Conservation (phyloP, 2,888 invertebrate genomes). For the Andrena haemorrhoa region DNA sequence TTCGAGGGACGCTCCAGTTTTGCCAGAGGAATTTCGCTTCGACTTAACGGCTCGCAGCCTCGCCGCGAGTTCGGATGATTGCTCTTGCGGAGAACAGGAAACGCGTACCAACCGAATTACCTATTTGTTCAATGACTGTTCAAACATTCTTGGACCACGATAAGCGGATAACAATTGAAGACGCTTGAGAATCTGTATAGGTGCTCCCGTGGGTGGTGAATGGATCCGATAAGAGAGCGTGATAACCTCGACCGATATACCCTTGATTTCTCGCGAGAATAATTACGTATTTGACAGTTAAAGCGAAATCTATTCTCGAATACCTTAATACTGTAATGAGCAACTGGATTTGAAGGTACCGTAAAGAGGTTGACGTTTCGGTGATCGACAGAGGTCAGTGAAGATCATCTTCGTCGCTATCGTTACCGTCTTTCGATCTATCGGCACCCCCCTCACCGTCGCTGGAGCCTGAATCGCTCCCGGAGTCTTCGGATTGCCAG, state of each 20-base stretch:
- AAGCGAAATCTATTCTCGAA: slow-evolving; percentile 85
- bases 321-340: slow-evolving; percentile 85
- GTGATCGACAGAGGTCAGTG: slow-evolving; percentile 83
- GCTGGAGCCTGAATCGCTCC: slow-evolving; percentile 83
- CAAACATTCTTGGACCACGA: slow-evolving; percentile 37
- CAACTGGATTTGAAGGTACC: slow-evolving; percentile 84
- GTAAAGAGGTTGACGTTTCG: slow-evolving; percentile 79
- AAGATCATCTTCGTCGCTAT: slow-evolving; percentile 83
- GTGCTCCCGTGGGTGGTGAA: slow-evolving; percentile 20
- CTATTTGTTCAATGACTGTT: background rate
- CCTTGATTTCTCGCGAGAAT: slow-evolving; percentile 81
- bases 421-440: slow-evolving; percentile 82
- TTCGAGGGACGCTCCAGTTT: background rate
- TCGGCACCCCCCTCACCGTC: slow-evolving; percentile 81
- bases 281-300: slow-evolving; percentile 85
- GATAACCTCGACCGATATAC: slow-evolving; percentile 80
- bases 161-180: slow-evolving; percentile 13
- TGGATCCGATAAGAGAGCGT: slow-evolving; percentile 75
- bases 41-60: background rate
- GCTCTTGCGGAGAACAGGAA: slow-evolving; percentile 5
- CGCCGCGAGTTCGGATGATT: background rate
- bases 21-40: background rate
- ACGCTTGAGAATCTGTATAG: slow-evolving; percentile 16
- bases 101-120: background rate
- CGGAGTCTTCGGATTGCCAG: slow-evolving; percentile 83